phyloP scores from a whole-genome alignment of 2,797 vertebrate genomes.

The Falco cherrug region DNA sequence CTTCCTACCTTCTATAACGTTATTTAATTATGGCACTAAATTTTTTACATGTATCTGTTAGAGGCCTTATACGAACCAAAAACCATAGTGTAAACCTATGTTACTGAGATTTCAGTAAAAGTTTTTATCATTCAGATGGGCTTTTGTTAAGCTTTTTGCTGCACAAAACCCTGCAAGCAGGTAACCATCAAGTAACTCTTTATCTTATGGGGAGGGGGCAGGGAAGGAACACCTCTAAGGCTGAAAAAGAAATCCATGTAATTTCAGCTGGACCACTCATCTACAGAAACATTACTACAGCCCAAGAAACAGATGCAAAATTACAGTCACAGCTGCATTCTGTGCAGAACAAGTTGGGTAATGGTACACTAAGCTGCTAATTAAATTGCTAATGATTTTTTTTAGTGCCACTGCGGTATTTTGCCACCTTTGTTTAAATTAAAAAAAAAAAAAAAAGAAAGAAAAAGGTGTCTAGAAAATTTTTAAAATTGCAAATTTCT shows the following conservation, averaged over 20 bases:
- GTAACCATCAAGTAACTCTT: background rate
- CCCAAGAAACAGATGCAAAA: conserved; percentile 78
- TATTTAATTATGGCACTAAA: background rate
- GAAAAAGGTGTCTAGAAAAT: background rate
- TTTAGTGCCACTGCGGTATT: conserved; percentile 72
- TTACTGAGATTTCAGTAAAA: background rate
- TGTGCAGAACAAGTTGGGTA: conserved; percentile 76
- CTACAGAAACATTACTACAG: conserved; percentile 59
- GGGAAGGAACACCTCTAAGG: conserved; percentile 14
- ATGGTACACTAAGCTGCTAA: conserved; percentile 77
- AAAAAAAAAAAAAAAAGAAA: background rate
- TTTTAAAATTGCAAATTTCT: conserved; percentile 38
- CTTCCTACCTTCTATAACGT: background rate
- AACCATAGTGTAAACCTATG: background rate
- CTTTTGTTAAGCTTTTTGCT: background rate
- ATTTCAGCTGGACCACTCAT: conserved; percentile 70
- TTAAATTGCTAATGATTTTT: conserved; percentile 75
- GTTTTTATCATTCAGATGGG: background rate
- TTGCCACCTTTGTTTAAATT: conserved; percentile 71
- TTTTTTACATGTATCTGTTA: background rate
- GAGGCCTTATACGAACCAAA: background rate
- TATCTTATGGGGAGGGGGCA: background rate
- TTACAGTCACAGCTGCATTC: conserved; percentile 79
- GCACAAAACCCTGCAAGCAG: background rate
- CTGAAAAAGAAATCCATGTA: conserved; percentile 36